These are phyloP conservation scores for Chaetogeoica ovagalla DNA, from an alignment of 2,888 invertebrate species.

Conservation along the genomic window DNA sequence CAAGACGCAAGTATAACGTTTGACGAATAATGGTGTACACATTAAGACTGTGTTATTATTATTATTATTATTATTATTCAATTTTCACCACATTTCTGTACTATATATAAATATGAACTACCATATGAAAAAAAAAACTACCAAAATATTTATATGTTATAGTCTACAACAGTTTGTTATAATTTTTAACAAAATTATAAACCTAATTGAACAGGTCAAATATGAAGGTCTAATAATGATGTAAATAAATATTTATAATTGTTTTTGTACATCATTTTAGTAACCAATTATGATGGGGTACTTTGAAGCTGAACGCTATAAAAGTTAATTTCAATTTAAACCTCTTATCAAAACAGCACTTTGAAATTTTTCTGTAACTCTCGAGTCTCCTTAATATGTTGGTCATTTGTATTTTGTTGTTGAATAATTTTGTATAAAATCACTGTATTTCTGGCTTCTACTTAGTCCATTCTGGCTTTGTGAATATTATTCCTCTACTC, in stretches of 20 bases:
- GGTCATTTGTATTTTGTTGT: slow-evolving; percentile 27
- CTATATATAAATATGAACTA: slow-evolving; percentile 39
- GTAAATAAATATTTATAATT: slow-evolving; percentile 50
- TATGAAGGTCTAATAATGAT: slow-evolving; percentile 39
- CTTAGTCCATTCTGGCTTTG: slow-evolving; percentile 40
- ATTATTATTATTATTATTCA: slow-evolving; percentile 47
- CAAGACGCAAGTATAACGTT: slow-evolving; percentile 46
- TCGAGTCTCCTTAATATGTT: slow-evolving; percentile 19
- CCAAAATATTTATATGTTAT: slow-evolving; percentile 31
- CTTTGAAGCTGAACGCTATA: slow-evolving; percentile 18
- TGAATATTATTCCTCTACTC: slow-evolving; percentile 21
- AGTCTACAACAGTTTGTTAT: slow-evolving; percentile 34
- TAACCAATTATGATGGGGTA: background rate
- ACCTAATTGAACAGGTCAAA: slow-evolving; percentile 46
- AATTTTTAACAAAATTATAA: slow-evolving; percentile 48
- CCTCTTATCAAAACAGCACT: background rate
- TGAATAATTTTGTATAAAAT: slow-evolving; percentile 42
- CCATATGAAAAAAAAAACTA: slow-evolving; percentile 14
- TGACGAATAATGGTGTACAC: slow-evolving; percentile 51
- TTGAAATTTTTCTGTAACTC: slow-evolving; percentile 23
- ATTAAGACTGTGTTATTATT: slow-evolving; percentile 49
- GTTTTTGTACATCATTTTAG: slow-evolving; percentile 44
- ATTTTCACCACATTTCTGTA: slow-evolving; percentile 39
- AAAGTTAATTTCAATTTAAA: slow-evolving; percentile 5
- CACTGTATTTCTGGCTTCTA: slow-evolving; percentile 30